Evolutionary conservation across 2,888 invertebrate species (phyloP), one percentile per base, ranked within the genome.

Genomic region (Atrina japonica): DNA sequence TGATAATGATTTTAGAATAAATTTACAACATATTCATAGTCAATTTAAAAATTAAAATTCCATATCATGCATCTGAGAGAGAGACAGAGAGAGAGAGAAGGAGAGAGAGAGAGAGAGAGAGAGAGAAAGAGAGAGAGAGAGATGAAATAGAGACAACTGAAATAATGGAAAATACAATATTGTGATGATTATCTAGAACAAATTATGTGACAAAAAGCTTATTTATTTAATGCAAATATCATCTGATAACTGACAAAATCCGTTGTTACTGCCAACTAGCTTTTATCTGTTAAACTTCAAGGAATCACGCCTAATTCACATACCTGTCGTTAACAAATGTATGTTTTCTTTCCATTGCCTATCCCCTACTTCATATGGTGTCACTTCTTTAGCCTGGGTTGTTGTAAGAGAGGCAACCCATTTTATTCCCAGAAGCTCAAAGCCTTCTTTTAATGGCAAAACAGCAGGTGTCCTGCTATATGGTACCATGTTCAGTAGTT

Each of bases 351-450:
- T 85, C 88, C 88, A 89, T 35, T 78, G 56, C 45, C 73, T 70
- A 61, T 88, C 87, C 6, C 88, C 88, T 0, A 88, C 84, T 74
- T 89, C 88, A 70, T 78, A 86, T 0, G 88, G 89, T 6, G 88
- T 88, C 40, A 89, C 78, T 71, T 88, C 87, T 61, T 85, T 86
- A 9, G 88, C 88, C 69, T 88, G 88, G n/a, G 83, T 77, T 6
- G 73, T 75, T 30, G 74, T 81, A 21, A 89, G 78, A 0, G 74
- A 43, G 0, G 88, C 80, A 45, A 88, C 70, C 88, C 88, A 89
- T 70, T 89, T 89, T 21, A 89, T 76, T 1, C 87, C 88, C 35
- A 89, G 75, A 56, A 89, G 69, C 70, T 89, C 89, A 74, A 87
- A 77, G n/a, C 86, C 82, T 27, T 82, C 82, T 16, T 53, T 43